Evolutionary conservation across 2,797 vertebrate species (phyloP), one percentile per base, ranked within the genome.

Genomic region (Tarsius wallacei): DNA sequence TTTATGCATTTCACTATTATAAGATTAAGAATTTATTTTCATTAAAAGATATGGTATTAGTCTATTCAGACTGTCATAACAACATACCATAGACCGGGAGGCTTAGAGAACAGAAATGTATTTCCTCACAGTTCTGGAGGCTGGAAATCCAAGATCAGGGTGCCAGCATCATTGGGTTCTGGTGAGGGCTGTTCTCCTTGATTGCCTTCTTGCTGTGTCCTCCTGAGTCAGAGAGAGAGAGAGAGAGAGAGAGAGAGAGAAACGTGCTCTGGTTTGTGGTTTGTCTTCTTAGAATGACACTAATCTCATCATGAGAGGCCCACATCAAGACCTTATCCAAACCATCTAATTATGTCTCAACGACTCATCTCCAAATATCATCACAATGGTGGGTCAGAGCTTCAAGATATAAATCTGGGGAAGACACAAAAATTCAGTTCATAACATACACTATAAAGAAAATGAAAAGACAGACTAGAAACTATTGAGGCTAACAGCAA

Each of bases 21-120:
- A 87, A 82, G 17, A 68, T 92, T 21, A 78, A 78, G 64, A 74
- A 76, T 5, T 51, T 64, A 10, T 94, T 86, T 70, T 92, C 36
- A 70, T 82, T 42, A 53, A 51, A 92, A 92, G 21, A 82, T 5
- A 82, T 14, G n/a, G 17, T 51, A 10, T 84, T 33, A 49, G 47
- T 53, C 76, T 55, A 7, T 66, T 84, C 47, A 51, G 61, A 83
- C 21, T 66, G 61, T 11, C 31, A 24, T 68, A 53, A 33, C 63
- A 85, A 66, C 31, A 51, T 66, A 51, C 21, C 31, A 33, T 16
- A 33, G 21, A 68, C 63, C 33, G 21, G 49, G 31, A 51, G 21
- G 14, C 82, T 68, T 53, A 53, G 33, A 16, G 21, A 85, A 28
- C 8, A 85, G 28, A 85, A 66, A 68, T 68, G 68, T 33, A 68